These are phyloP conservation scores for Lithosia quadra DNA, from an alignment of 2,888 invertebrate species.

Conservation along the genomic window DNA sequence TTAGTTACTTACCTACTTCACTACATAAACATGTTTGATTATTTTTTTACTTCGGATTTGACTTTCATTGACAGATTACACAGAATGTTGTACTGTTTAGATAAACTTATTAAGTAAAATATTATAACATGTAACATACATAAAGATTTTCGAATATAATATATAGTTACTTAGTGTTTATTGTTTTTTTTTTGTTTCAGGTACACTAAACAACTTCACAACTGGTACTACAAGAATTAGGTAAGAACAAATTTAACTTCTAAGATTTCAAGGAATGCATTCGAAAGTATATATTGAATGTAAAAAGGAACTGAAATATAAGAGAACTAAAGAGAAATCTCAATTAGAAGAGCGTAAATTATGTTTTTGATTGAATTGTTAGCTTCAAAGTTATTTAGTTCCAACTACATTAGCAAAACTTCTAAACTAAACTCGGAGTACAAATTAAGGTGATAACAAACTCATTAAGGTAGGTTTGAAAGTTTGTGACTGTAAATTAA, in stretches of 20 bases:
- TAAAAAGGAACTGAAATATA: too few species aligned
- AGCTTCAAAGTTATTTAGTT: slow-evolving; percentile 8
- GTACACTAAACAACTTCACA: slow-evolving; percentile 3
- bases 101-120: slow-evolving; percentile 1
- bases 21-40: neutral
- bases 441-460: slow-evolving; percentile 6
- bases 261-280: too few species aligned
- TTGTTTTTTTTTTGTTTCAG: slow-evolving; percentile 8
- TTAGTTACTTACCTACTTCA: slow-evolving; percentile 6
- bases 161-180: too few species aligned
- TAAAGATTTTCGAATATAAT: too few species aligned
- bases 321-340: too few species aligned
- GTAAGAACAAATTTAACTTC: slow-evolving; percentile 19
- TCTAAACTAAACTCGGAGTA: slow-evolving; percentile 4
- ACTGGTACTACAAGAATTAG: slow-evolving; percentile 12
- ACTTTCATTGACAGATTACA: neutral
- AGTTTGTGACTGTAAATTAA: slow-evolving; percentile 1
- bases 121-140: too few species aligned
- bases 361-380: neutral
- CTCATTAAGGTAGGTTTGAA: slow-evolving; percentile 6
- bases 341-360: neutral
- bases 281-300: too few species aligned
- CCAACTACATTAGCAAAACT: slow-evolving; percentile 11
- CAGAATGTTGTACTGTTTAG: too few species aligned
- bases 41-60: neutral